These are phyloP conservation scores for Acanthoscelides obtectus DNA, from an alignment of 2,888 invertebrate species.

Conservation along the genomic window DNA sequence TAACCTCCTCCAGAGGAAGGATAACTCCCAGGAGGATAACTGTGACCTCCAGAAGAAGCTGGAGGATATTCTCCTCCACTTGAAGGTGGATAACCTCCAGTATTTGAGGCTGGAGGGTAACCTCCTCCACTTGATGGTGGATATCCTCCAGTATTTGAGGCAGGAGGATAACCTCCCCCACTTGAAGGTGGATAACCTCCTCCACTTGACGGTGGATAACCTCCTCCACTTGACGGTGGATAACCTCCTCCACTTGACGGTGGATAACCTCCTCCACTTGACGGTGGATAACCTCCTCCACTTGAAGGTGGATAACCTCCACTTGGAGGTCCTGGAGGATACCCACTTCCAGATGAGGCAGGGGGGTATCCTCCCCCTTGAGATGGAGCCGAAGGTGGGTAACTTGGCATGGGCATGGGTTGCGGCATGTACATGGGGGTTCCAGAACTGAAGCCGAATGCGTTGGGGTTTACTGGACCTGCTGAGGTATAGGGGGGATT, in stretches of 20 bases:
- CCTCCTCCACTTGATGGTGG: slow-evolving; percentile 17
- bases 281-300: slow-evolving; percentile 18
- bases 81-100: slow-evolving; percentile 24
- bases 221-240: no score
- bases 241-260: slow-evolving; percentile 10
- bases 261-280: slow-evolving; percentile 20
- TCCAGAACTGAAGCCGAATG: slow-evolving; percentile 50
- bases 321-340: no score
- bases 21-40: slow-evolving; percentile 18
- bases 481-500: slow-evolving; percentile 31
- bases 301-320: slow-evolving; percentile 24
- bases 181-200: slow-evolving; percentile 18
- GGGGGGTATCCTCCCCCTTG: slow-evolving; percentile 18
- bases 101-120: slow-evolving; percentile 20
- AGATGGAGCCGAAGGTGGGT: slow-evolving; percentile 26
- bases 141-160: slow-evolving; percentile 12
- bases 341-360: slow-evolving; percentile 16
- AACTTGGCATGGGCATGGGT: slow-evolving; percentile 42
- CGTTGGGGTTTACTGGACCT: slow-evolving; percentile 38
- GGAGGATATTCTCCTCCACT: slow-evolving; percentile 19
- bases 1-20: slow-evolving; percentile 11
- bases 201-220: slow-evolving; percentile 10
- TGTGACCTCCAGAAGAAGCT: slow-evolving; percentile 13
- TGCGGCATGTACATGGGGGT: slow-evolving; percentile 50
- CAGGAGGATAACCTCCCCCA: slow-evolving; percentile 18